phyloP scores from a whole-genome alignment of 1,140 invertebrate species.

The Brevipalpus yothersi region DNA sequence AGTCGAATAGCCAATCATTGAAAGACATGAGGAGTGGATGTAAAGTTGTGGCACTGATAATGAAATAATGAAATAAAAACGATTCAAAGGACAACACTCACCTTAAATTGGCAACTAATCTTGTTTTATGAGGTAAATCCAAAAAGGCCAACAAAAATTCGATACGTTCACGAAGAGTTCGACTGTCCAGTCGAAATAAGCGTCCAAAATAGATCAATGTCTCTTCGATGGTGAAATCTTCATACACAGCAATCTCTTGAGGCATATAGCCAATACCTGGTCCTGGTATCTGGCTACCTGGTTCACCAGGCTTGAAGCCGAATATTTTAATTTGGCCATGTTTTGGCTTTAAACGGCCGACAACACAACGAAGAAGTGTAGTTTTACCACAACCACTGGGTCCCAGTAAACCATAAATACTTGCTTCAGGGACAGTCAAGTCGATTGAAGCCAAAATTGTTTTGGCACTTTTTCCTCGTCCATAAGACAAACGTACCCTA shows the following conservation, averaged over 20 bases:
- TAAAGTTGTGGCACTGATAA: too few relatives aligned
- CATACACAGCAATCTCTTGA: slow-evolving; percentile 68
- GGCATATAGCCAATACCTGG: slow-evolving; percentile 63
- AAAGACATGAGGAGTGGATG: not conserved
- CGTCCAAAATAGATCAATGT: slow-evolving; percentile 92
- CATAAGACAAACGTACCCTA: slow-evolving; percentile 9
- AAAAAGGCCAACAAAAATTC: slow-evolving; percentile 70
- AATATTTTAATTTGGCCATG: slow-evolving; percentile 61
- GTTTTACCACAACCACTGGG: slow-evolving; percentile 35
- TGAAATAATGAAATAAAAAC: too few relatives aligned
- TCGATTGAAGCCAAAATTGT: slow-evolving; percentile 10
- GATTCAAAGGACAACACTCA: slow-evolving; percentile 15
- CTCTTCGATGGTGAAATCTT: slow-evolving; percentile 78
- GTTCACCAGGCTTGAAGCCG: slow-evolving; percentile 51
- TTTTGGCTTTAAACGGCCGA: slow-evolving; percentile 50
- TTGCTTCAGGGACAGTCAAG: slow-evolving; percentile 12
- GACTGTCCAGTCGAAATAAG: slow-evolving; percentile 59
- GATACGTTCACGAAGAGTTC: slow-evolving; percentile 49
- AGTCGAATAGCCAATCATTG: not conserved
- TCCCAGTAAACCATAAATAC: slow-evolving; percentile 37
- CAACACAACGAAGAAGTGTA: slow-evolving; percentile 60
- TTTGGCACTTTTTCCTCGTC: slow-evolving; percentile 8
- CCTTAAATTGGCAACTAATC: slow-evolving; percentile 69
- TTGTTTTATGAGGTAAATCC: slow-evolving; percentile 53
- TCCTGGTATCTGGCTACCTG: slow-evolving; percentile 51